These are phyloP conservation scores for Syndactyla subalaris DNA, from an alignment of 2,797 vertebrate species.

Conservation along the genomic window DNA sequence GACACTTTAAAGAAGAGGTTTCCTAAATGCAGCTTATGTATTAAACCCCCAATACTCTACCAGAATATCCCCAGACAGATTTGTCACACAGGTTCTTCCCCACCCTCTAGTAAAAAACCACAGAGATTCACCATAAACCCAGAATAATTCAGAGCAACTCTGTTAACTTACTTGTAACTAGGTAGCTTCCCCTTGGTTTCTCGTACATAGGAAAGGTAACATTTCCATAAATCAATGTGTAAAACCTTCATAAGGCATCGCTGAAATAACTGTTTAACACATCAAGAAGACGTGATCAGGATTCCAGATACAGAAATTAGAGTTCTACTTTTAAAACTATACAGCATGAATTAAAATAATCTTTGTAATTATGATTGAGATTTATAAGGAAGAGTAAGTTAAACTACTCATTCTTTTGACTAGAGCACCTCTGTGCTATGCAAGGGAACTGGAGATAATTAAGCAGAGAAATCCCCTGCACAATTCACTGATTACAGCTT, in stretches of 20 bases:
- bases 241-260: conserved; percentile 99
- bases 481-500: background rate
- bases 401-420: background rate
- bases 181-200: conserved; percentile 99
- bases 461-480: background rate
- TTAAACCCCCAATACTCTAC: background rate
- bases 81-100: background rate
- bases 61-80: background rate
- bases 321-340: background rate
- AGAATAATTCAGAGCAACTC: conserved; percentile 10
- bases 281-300: conserved; percentile 68
- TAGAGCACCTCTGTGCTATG: background rate
- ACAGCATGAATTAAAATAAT: background rate
- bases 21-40: background rate
- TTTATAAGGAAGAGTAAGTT: background rate
- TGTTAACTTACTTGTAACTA: conserved; percentile 95
- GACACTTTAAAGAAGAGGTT: background rate
- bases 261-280: conserved; percentile 91
- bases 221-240: conserved; percentile 99
- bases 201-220: conserved; percentile 97
- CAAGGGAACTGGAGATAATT: background rate
- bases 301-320: conserved; percentile 10
- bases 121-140: background rate
- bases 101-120: background rate
- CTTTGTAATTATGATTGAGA: background rate